Evolutionary conservation across 2,113 vertebrate species (phyloP).

Genomic region (Mugil cephalus): DNA sequence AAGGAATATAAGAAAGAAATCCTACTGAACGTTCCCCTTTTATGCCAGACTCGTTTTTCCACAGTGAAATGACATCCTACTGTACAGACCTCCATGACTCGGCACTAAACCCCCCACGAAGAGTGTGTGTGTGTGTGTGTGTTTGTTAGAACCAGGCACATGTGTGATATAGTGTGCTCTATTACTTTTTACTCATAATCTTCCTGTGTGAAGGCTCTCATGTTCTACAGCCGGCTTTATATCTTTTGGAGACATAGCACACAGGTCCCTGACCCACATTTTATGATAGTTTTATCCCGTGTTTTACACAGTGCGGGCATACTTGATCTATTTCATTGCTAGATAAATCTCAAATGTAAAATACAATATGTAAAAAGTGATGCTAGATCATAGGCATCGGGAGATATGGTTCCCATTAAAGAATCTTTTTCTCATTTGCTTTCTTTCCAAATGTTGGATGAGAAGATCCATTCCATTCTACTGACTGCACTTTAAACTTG

Average conservation of each 20-base stretch:
- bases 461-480: not conserved
- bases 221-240: constrained; percentile 53
- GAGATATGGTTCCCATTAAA: not conserved
- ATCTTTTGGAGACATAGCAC: constrained; percentile 28
- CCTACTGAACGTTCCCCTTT: constrained; percentile 67
- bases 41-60: constrained; percentile 76
- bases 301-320: constrained; percentile 18
- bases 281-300: constrained; percentile 45
- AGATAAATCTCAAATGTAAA: not conserved
- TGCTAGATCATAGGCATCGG: not conserved
- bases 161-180: constrained; percentile 44
- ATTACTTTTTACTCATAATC: constrained; percentile 21
- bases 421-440: not conserved
- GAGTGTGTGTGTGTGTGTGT: constrained; percentile 16
- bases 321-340: constrained; percentile 24
- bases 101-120: constrained; percentile 66
- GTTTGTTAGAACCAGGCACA: constrained; percentile 8
- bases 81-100: constrained; percentile 71
- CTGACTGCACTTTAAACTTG: not conserved
- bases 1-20: constrained; percentile 70
- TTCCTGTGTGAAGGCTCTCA: constrained; percentile 43
- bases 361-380: not conserved
- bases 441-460: not conserved
- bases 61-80: constrained; percentile 73
- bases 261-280: constrained; percentile 38